These are phyloP conservation scores for Ceratotherium simum DNA, from an alignment of 2,113 vertebrate species.

Conservation along the genomic window DNA sequence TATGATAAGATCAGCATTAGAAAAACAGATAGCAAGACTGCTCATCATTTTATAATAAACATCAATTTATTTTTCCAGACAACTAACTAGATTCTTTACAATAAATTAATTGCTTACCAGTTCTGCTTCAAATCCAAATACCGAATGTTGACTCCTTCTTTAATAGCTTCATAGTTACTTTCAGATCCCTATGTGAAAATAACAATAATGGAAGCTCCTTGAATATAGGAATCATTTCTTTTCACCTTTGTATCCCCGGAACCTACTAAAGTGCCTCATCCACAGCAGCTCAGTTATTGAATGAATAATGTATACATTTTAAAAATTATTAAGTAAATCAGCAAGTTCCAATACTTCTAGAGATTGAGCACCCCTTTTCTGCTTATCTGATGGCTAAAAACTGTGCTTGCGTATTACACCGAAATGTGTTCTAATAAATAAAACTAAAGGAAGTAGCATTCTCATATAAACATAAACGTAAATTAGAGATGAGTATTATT, in stretches of 20 bases:
- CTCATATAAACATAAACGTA: background rate
- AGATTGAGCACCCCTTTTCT: background rate
- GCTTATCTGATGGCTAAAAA: background rate
- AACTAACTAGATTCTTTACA: background rate
- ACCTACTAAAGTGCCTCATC: background rate
- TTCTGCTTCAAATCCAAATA: conserved; percentile 95
- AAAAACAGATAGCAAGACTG: background rate
- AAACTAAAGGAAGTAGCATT: background rate
- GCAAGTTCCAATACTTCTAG: background rate
- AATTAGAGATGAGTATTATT: background rate
- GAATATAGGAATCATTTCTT: background rate
- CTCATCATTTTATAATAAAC: background rate
- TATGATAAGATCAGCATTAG: background rate
- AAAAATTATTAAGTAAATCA: background rate
- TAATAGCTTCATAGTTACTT: conserved; percentile 95
- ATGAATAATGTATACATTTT: background rate
- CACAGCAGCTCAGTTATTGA: background rate
- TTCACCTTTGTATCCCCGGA: background rate
- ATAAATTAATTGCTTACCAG: conserved; percentile 89
- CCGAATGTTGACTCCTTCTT: conserved; percentile 91
- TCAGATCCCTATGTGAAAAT: conserved; percentile 92
- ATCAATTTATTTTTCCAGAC: background rate
- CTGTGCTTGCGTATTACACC: background rate
- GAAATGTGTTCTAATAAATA: background rate
- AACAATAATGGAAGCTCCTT: background rate